Percentiles rank a stretch among this genome's conserved stretches.
Evolutionary conservation across 2,888 invertebrate species (phyloP).

Genomic region (Tenodera sinensis): DNA sequence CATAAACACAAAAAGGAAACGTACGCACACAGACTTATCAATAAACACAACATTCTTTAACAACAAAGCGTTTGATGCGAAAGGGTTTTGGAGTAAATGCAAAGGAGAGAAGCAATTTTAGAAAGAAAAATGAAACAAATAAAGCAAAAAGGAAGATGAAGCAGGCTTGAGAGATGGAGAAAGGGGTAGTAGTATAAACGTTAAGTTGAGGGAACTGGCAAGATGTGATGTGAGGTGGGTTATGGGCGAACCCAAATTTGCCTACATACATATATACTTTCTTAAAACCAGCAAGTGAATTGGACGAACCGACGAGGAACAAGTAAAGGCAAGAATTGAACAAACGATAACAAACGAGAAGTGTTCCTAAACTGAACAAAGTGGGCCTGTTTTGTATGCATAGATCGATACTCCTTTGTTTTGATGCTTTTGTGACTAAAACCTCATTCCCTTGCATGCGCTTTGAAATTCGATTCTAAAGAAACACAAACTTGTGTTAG

Average conservation of each 20-base stretch:
- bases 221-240: not conserved
- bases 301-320: not conserved
- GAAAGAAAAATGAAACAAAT: not conserved
- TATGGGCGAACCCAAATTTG: not conserved
- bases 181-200: not conserved
- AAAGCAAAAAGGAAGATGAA: not conserved
- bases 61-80: conserved; percentile 14
- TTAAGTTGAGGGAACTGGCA: not conserved
- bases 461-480: not conserved
- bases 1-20: not conserved
- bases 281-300: not conserved
- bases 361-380: not conserved
- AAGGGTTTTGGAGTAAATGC: not conserved
- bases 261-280: not conserved
- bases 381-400: not conserved
- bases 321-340: not conserved
- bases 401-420: not conserved
- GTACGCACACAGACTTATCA: not conserved
- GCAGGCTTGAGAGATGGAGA: not conserved
- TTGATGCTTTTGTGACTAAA: not conserved
- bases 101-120: conserved; percentile 14
- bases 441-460: not conserved
- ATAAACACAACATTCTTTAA: conserved; percentile 5
- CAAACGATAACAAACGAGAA: not conserved
- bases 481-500: no score